phyloP scores from a whole-genome alignment of 1,140 invertebrate genomes.

The Lerema accius region DNA sequence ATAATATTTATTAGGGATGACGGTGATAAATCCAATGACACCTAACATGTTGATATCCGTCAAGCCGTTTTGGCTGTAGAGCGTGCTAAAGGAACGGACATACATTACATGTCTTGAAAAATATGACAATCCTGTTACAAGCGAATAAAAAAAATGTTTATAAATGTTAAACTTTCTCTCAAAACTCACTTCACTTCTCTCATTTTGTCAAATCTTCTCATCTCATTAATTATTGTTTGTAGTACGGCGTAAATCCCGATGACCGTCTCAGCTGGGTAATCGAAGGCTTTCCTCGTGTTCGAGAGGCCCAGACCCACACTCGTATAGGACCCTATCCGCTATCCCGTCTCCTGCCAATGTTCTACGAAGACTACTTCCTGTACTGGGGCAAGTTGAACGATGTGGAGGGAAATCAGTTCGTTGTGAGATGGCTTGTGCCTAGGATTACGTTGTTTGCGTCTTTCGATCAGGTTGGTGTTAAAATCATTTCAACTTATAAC shows the following conservation, averaged over 20 bases:
- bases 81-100: no score
- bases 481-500: no score
- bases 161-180: no score
- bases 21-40: no score
- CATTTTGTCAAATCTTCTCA: no score
- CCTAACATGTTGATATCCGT: no score
- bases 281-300: constrained; percentile 76
- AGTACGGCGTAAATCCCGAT: constrained; percentile 83
- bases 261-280: constrained; percentile 77
- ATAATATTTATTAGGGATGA: no score
- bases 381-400: constrained; percentile 85
- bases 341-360: constrained; percentile 80
- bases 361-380: constrained; percentile 85
- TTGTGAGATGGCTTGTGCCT: constrained; percentile 64
- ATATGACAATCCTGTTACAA: no score
- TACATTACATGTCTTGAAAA: no score
- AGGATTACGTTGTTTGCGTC: constrained; percentile 58
- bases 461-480: constrained; percentile 58
- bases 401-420: constrained; percentile 47
- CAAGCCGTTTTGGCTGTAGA: no score
- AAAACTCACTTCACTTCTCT: no score
- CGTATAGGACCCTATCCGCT: constrained; percentile 79
- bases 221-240: constrained; percentile 43
- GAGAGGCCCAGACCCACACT: constrained; percentile 77
- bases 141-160: no score